phyloP scores from a whole-genome alignment of 1,140 invertebrate genomes.

The Lepeophtheirus salmonis region DNA sequence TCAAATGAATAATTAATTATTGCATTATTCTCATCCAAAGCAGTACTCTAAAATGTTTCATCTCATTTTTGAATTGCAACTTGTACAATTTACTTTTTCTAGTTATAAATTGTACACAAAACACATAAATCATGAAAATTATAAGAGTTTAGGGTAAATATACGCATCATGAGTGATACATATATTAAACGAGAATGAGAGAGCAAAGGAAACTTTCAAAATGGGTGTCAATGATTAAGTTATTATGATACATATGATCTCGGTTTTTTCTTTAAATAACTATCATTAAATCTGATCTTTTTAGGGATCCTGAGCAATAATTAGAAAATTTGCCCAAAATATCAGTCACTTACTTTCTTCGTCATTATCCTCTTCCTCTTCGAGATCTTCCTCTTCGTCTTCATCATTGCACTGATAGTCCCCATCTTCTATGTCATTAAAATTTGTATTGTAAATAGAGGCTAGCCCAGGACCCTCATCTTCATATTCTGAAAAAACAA shows the following conservation, averaged over 20 bases:
- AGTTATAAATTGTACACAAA: too few relatives aligned
- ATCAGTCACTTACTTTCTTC: neutral
- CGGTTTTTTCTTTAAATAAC: neutral
- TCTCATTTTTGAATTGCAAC: too few relatives aligned
- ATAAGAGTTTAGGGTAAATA: too few relatives aligned
- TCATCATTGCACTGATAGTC: neutral
- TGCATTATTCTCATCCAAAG: too few relatives aligned
- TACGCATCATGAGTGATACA: neutral
- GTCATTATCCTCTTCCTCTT: neutral
- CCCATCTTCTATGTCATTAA: conserved; percentile 14
- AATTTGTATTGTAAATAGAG: conserved; percentile 3
- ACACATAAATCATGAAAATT: too few relatives aligned
- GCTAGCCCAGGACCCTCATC: neutral
- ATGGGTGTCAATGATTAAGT: neutral
- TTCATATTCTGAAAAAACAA: too few relatives aligned
- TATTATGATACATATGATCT: neutral
- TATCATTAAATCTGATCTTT: neutral
- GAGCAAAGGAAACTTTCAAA: neutral
- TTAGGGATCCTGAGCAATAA: too few relatives aligned
- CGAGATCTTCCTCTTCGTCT: conserved; percentile 4
- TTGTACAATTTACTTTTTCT: too few relatives aligned
- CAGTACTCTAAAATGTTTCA: too few relatives aligned
- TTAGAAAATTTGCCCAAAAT: too few relatives aligned
- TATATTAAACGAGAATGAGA: neutral
- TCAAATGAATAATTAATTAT: too few relatives aligned